Conservation (phyloP, 2,797 vertebrate genomes). For the Anas georgica region DNA sequence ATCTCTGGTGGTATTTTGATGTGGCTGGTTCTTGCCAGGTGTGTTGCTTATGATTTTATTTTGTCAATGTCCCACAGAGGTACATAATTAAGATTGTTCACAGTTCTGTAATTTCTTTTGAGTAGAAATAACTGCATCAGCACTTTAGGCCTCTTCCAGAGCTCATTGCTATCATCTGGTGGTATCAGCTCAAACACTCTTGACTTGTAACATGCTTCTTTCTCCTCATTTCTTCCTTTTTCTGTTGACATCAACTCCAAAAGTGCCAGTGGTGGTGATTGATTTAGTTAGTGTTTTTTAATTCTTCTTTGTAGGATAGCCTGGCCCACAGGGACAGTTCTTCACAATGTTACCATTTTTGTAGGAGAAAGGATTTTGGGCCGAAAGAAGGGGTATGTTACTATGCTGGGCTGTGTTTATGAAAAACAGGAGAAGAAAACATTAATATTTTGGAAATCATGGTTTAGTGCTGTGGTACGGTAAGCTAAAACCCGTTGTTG, state of each 20-base stretch:
- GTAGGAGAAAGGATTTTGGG: neutral
- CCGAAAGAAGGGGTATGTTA: neutral
- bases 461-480: neutral
- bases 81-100: neutral
- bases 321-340: neutral
- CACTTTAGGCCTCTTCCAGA: neutral
- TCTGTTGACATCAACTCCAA: neutral
- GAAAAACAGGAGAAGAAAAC: neutral
- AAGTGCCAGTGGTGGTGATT: neutral
- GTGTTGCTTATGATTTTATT: neutral
- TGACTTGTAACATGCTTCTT: neutral
- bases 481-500: neutral
- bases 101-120: neutral
- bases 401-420: neutral
- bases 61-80: neutral
- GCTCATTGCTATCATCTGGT: neutral
- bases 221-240: neutral
- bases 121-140: neutral
- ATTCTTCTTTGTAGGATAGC: neutral
- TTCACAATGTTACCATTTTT: neutral
- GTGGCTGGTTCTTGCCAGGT: neutral
- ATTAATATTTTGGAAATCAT: neutral
- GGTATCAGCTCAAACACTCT: neutral
- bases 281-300: neutral
- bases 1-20: neutral